Percentiles rank a stretch among this genome's conserved stretches.
These are phyloP conservation scores for Butorides virescens DNA, from an alignment of 2,113 vertebrate genomes.

Conservation along the genomic window DNA sequence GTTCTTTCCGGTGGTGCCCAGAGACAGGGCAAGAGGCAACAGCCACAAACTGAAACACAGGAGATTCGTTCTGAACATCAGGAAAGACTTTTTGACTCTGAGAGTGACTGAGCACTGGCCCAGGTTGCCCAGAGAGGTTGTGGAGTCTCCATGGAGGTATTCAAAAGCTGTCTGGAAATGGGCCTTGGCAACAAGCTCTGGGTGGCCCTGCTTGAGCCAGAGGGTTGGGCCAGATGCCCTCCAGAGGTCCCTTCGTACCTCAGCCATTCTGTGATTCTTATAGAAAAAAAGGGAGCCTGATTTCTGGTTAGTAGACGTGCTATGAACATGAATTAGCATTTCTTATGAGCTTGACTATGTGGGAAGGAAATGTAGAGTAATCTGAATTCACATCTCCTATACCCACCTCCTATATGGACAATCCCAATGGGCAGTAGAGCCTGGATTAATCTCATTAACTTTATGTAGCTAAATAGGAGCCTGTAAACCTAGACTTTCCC, in stretches of 20 bases:
- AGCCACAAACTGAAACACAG: background rate
- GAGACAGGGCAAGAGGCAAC: background rate
- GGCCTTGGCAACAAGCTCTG: background rate
- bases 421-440: background rate
- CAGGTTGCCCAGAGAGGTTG: background rate
- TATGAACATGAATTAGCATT: background rate
- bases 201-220: background rate
- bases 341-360: background rate
- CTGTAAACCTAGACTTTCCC: background rate
- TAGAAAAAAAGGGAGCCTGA: background rate
- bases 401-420: background rate
- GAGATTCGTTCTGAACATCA: background rate
- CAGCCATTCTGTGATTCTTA: background rate
- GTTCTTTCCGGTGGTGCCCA: background rate
- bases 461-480: background rate
- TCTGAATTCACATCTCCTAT: background rate
- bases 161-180: background rate
- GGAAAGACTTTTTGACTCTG: background rate
- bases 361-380: background rate
- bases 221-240: background rate
- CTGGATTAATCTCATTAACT: background rate
- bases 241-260: background rate
- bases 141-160: background rate
- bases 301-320: background rate
- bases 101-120: background rate